These are phyloP conservation scores for Notiomystis cincta DNA, from an alignment of 2,113 vertebrate species.

Conservation along the genomic window DNA sequence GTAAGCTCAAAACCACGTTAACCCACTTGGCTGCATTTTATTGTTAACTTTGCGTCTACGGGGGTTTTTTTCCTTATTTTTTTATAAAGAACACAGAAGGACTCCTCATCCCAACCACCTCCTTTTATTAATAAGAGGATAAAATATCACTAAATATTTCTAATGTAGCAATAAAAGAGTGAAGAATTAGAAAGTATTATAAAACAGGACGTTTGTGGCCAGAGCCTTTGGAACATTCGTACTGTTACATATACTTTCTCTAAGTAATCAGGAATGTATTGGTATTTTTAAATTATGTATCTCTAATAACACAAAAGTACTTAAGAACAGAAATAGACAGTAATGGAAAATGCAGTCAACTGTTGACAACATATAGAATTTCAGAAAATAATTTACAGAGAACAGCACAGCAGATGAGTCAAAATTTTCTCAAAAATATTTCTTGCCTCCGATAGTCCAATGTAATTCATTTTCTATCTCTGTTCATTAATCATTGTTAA, in stretches of 20 bases:
- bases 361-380: conserved; percentile 99
- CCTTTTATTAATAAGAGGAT: conserved; percentile 9
- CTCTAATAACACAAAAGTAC: conserved; percentile 88
- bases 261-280: conserved; percentile 80
- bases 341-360: conserved; percentile 98
- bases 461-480: conserved; percentile 99
- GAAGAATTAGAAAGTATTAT: conserved; percentile 64
- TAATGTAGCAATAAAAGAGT: conserved; percentile 60
- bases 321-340: conserved; percentile 91
- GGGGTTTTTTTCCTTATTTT: conserved; percentile 10
- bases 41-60: not conserved
- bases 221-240: conserved; percentile 55
- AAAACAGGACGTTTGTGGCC: conserved; percentile 65
- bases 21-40: conserved; percentile 18
- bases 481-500: conserved; percentile 99
- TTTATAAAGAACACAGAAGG: not conserved
- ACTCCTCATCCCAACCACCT: not conserved
- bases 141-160: conserved; percentile 52
- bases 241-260: conserved; percentile 73
- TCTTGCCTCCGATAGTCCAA: conserved; percentile 98
- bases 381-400: conserved; percentile 87
- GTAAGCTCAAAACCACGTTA: not conserved
- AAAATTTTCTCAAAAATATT: conserved; percentile 99
- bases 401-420: conserved; percentile 95
- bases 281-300: conserved; percentile 86